These are phyloP conservation scores for Onychostoma macrolepis DNA, from an alignment of 2,113 vertebrate genomes.

Conservation along the genomic window DNA sequence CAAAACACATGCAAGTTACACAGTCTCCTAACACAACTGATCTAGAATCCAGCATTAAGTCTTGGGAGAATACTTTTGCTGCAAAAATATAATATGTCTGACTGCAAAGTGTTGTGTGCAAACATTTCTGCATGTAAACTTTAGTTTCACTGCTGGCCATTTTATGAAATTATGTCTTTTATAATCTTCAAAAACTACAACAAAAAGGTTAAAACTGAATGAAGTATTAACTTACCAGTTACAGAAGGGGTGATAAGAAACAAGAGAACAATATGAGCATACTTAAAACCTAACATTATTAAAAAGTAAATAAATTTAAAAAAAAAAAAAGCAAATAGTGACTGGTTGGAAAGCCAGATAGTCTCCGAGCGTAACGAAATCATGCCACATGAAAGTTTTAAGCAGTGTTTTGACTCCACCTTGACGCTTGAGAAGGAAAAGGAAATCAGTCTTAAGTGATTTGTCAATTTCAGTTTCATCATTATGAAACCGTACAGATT, in stretches of 20 bases:
- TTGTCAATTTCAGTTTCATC: not conserved
- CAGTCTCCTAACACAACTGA: not conserved
- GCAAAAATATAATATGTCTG: not conserved
- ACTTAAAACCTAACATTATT: conserved; percentile 3
- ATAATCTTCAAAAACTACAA: not conserved
- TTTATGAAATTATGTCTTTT: not conserved
- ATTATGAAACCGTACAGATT: not conserved
- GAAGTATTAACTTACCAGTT: conserved; percentile 30
- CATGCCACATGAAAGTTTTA: not conserved
- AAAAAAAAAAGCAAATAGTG: too few relatives aligned
- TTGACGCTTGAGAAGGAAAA: not conserved
- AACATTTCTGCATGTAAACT: not conserved
- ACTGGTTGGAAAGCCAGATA: not conserved
- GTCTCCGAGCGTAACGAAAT: not conserved
- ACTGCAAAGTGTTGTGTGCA: not conserved
- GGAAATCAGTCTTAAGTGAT: not conserved
- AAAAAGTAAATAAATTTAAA: not conserved
- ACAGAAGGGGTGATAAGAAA: not conserved
- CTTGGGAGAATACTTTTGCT: not conserved
- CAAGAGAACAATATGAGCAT: not conserved
- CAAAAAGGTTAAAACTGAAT: not conserved
- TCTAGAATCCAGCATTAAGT: not conserved
- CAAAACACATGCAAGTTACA: not conserved
- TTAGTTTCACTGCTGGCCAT: not conserved
- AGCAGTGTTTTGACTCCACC: conserved; percentile 5